Conservation (phyloP, 1,140 invertebrate species). For the Rhyacophila brunnea region DNA sequence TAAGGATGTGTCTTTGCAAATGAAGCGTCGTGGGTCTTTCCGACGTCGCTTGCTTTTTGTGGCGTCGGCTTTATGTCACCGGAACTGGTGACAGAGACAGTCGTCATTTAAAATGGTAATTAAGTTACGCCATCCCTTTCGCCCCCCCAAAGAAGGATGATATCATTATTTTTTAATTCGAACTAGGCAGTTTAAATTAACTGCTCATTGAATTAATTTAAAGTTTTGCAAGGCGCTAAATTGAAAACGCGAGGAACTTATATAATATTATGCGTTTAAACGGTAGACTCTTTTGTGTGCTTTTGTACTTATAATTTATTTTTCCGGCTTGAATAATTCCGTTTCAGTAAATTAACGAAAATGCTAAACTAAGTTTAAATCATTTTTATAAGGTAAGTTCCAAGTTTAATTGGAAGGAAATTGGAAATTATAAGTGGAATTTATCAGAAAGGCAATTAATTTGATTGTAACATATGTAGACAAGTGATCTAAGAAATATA, state of each 20-base stretch:
- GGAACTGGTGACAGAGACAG: slow-evolving; percentile 23
- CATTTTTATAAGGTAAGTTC: too few relatives aligned
- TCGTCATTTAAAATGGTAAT: slow-evolving; percentile 31
- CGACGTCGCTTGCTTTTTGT: slow-evolving; percentile 9
- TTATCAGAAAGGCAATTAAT: too few relatives aligned
- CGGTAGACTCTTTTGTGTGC: not conserved
- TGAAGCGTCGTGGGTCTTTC: not conserved
- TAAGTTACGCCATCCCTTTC: slow-evolving; percentile 11
- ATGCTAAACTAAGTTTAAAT: too few relatives aligned
- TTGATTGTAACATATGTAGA: too few relatives aligned
- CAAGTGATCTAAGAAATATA: too few relatives aligned
- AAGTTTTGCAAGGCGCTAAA: not conserved
- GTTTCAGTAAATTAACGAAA: too few relatives aligned
- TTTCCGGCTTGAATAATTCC: too few relatives aligned
- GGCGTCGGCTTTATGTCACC: slow-evolving; percentile 10
- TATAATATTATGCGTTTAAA: too few relatives aligned
- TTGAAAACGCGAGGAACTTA: not conserved
- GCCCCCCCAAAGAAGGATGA: not conserved
- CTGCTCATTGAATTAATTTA: not conserved
- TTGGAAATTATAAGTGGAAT: too few relatives aligned
- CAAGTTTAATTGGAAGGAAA: too few relatives aligned
- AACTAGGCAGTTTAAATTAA: not conserved
- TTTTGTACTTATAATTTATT: slow-evolving; percentile 1
- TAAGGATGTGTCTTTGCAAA: too few relatives aligned
- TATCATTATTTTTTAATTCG: slow-evolving; percentile 5